Conservation (phyloP, 2,113 vertebrate species). For the Lathamus discolor region DNA sequence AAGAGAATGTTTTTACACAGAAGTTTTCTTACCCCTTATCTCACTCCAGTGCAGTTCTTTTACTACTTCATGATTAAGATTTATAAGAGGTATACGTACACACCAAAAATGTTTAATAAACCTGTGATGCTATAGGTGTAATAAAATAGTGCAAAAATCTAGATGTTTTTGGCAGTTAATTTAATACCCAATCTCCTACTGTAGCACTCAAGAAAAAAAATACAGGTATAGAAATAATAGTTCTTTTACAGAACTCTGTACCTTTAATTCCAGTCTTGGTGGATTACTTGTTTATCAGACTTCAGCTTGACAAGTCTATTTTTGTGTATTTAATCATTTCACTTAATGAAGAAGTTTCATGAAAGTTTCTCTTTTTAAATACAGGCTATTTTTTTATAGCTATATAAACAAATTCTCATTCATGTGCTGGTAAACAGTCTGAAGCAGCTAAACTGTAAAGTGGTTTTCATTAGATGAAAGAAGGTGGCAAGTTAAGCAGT, state of each 20-base stretch:
- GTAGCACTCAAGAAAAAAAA: neutral
- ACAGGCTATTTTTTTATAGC: neutral
- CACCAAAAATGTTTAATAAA: neutral
- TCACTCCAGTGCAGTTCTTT: neutral
- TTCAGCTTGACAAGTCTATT: neutral
- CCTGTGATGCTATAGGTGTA: neutral
- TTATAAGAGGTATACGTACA: neutral
- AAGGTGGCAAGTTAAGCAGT: neutral
- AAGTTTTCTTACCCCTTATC: neutral
- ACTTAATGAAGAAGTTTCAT: neutral
- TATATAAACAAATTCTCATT: neutral
- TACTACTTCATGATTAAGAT: neutral
- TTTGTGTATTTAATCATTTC: neutral
- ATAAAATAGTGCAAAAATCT: neutral
- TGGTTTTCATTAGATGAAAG: slow-evolving; percentile 4
- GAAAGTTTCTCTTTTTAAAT: neutral
- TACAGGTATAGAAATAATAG: neutral
- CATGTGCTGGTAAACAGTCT: neutral
- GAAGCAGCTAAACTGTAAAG: neutral
- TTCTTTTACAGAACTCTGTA: neutral
- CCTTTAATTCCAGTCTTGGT: neutral
- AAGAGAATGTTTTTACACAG: neutral
- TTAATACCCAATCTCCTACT: neutral
- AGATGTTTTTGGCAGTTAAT: neutral
- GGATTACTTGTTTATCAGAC: neutral